phyloP scores from a whole-genome alignment of 2,797 vertebrate genomes.

The Pogonophryne albipinna region DNA sequence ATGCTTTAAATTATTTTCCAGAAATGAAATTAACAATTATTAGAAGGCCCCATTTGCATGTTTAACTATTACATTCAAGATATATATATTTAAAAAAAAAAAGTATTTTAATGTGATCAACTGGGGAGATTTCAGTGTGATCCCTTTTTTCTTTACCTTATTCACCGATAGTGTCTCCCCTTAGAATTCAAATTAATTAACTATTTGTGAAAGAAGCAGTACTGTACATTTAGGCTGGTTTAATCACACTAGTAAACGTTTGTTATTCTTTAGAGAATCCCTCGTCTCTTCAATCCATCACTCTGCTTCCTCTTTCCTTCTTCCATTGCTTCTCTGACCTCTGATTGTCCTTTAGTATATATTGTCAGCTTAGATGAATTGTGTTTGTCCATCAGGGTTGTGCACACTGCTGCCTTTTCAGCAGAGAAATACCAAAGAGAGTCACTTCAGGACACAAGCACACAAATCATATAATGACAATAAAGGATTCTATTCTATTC shows the following conservation, averaged over 20 bases:
- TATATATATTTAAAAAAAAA: too few relatives aligned
- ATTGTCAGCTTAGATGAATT: conserved; percentile 24
- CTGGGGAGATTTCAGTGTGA: too few relatives aligned
- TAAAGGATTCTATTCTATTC: too few relatives aligned
- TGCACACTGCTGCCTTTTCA: conserved; percentile 37
- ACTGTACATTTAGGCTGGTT: not conserved
- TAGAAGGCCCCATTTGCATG: too few relatives aligned
- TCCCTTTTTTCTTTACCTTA: too few relatives aligned
- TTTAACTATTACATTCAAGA: too few relatives aligned
- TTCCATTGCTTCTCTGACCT: conserved; percentile 22
- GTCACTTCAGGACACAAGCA: conserved; percentile 15
- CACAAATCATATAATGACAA: conserved; percentile 1
- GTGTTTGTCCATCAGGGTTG: conserved; percentile 45
- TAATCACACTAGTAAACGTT: not conserved
- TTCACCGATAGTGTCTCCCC: too few relatives aligned
- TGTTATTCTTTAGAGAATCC: not conserved
- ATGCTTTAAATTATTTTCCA: too few relatives aligned
- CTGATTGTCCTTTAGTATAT: conserved; percentile 38
- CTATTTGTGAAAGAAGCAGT: not conserved
- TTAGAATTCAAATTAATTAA: too few relatives aligned
- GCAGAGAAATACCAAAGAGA: conserved; percentile 26
- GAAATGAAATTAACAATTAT: too few relatives aligned
- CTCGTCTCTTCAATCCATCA: not conserved
- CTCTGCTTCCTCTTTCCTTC: not conserved
- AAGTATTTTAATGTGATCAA: too few relatives aligned